phyloP scores from a whole-genome alignment of 1,140 invertebrate genomes.

The Melanaphis sacchari region DNA sequence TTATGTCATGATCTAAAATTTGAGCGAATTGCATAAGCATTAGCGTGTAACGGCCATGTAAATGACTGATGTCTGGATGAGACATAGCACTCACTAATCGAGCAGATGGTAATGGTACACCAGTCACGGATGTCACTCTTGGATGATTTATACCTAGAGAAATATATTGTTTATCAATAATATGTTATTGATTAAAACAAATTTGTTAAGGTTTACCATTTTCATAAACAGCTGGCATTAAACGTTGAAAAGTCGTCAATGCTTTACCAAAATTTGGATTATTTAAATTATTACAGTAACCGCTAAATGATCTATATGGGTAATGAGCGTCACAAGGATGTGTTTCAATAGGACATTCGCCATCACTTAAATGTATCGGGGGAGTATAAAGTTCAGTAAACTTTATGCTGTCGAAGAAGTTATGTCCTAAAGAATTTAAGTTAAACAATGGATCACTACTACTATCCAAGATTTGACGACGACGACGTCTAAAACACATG shows the following conservation, averaged over 20 bases:
- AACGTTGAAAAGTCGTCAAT: slow-evolving; percentile 83
- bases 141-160: slow-evolving; percentile 76
- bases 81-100: slow-evolving; percentile 83
- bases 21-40: slow-evolving; percentile 95
- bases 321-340: slow-evolving; percentile 79
- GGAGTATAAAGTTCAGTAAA: slow-evolving; percentile 69
- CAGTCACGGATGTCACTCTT: slow-evolving; percentile 75
- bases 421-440: slow-evolving; percentile 63
- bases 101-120: slow-evolving; percentile 78
- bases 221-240: slow-evolving; percentile 86
- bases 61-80: slow-evolving; percentile 86
- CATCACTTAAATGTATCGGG: slow-evolving; percentile 64
- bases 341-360: slow-evolving; percentile 67
- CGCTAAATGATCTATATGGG: slow-evolving; percentile 82
- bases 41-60: slow-evolving; percentile 85
- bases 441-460: slow-evolving; percentile 70
- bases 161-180: not conserved
- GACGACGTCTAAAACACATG: slow-evolving; percentile 65
- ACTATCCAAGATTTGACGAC: slow-evolving; percentile 76
- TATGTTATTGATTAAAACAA: not conserved
- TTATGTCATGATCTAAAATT: slow-evolving; percentile 90
- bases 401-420: slow-evolving; percentile 73
- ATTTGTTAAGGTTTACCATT: slow-evolving; percentile 70
- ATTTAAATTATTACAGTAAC: slow-evolving; percentile 90
- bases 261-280: slow-evolving; percentile 86